Evolutionary conservation across 2,888 invertebrate species (phyloP), one percentile per base, ranked within the genome.

Genomic region (Drosophila ezoana): DNA sequence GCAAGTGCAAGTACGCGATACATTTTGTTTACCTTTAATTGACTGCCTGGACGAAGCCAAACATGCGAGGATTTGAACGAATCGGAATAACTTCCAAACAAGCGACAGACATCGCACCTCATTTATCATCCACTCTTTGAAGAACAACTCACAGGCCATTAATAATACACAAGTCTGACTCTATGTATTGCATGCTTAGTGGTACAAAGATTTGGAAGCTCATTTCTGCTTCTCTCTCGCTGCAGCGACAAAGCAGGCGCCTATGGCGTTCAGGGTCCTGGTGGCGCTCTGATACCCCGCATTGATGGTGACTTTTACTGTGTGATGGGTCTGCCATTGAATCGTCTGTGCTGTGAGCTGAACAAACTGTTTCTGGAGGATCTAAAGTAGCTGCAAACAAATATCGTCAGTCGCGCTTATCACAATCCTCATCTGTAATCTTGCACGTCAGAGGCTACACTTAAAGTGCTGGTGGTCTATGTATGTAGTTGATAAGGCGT

Each of bases 261-360:
- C 0, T 98, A 98, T 91, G 98, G 97, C 1, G 96, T 98, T 56
- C 97, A 97, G 92, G 97, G 96, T 0, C 91, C 95, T 1, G 98
- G 97, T 6, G 96, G 96, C 0, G 95, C 96, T n/a, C 93, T 98
- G 54, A 94, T 98, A 43, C 95, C 96, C 88, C 94, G 94, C 79
- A 95, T 98, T 43, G 94, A 95, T 37, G 98, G 96, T 1, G 98
- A 98, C 89, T 97, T 95, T 92, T 97, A 95, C 92, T 97, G 97
- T 64, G 97, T 98, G 0, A 95, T 98, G 89, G 98, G 98, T 0
- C 93, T 98, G 76, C 98, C 98, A 0, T 89, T 98, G 3, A 95
- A 95, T 88, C 91, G 93, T 48, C 90, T 95, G 0, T 93, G 93
- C 57, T 90, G 92, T n/a, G 93, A 93, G 43, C 86, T 95, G 0